Conservation (phyloP, 1,140 invertebrate genomes). For the Panonychus citri region DNA sequence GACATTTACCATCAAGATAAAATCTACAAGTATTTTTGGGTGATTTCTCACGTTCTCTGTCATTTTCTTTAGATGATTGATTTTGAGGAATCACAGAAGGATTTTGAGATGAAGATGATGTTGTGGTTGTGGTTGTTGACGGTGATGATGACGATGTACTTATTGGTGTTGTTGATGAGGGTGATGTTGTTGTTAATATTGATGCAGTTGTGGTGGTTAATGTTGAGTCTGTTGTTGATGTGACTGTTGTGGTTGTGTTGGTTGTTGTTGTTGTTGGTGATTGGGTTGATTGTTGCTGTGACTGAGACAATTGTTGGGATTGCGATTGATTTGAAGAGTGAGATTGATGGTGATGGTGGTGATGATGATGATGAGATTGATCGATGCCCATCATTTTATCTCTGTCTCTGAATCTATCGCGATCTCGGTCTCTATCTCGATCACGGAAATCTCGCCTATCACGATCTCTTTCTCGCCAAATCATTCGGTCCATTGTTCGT, state of each 20-base stretch:
- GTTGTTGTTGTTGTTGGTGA: background rate
- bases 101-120: background rate
- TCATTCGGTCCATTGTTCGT: background rate
- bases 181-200: background rate
- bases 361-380: background rate
- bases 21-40: constrained; percentile 34
- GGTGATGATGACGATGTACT: background rate
- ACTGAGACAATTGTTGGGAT: background rate
- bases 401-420: background rate
- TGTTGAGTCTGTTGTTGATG: background rate
- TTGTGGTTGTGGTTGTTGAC: background rate
- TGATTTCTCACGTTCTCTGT: background rate
- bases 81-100: background rate
- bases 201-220: background rate
- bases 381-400: background rate
- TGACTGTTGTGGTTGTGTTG: background rate
- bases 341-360: background rate
- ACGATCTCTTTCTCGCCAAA: background rate
- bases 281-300: background rate
- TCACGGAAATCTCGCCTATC: background rate
- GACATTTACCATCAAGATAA: constrained; percentile 68
- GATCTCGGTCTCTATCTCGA: constrained; percentile 5
- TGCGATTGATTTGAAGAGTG: background rate
- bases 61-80: background rate
- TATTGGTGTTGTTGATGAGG: background rate